Evolutionary conservation across 2,888 invertebrate genomes (phyloP).

Genomic region (Gnatocerus cornutus): DNA sequence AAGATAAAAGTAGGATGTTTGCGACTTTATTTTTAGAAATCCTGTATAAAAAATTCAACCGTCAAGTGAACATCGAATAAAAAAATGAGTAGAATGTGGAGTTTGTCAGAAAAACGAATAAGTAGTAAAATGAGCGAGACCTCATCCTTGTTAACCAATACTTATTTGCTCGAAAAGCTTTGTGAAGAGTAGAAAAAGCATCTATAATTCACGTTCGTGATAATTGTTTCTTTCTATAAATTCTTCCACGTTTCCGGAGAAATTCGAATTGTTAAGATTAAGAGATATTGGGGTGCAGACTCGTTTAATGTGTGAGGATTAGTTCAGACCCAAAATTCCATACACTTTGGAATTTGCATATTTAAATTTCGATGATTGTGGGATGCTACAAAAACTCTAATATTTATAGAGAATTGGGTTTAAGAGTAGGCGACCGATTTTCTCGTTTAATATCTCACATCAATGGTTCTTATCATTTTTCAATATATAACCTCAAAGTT

Average conservation of each 20-base stretch:
- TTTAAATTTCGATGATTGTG: slow-evolving; percentile 35
- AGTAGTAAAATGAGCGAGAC: slow-evolving; percentile 43
- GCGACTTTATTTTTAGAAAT: slow-evolving; percentile 31
- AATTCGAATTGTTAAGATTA: slow-evolving; percentile 46
- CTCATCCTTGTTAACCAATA: too few species aligned
- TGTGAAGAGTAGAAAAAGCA: slow-evolving; percentile 10
- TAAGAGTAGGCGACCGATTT: slow-evolving; percentile 19
- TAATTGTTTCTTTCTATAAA: slow-evolving; percentile 35
- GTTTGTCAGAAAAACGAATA: slow-evolving; percentile 39
- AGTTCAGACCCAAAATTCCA: slow-evolving; percentile 51
- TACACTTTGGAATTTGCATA: slow-evolving; percentile 38
- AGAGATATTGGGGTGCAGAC: slow-evolving; percentile 56
- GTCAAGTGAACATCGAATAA: slow-evolving; percentile 22
- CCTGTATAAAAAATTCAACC: slow-evolving; percentile 28
- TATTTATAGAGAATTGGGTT: slow-evolving; percentile 25
- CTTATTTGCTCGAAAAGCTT: slow-evolving; percentile 31
- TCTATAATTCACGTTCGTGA: slow-evolving; percentile 18
- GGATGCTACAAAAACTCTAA: slow-evolving; percentile 21
- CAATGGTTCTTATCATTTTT: slow-evolving; percentile 49
- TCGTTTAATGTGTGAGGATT: slow-evolving; percentile 59
- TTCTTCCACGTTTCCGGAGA: slow-evolving; percentile 25
- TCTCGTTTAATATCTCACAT: slow-evolving; percentile 47
- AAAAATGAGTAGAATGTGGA: slow-evolving; percentile 26
- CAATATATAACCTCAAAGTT: slow-evolving; percentile 49
- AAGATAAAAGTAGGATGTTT: slow-evolving; percentile 34